Base-by-base conservation (phyloP, 37 sponge, comb jelly and placozoan genomes). In the Theonella swinhoei region DNA sequence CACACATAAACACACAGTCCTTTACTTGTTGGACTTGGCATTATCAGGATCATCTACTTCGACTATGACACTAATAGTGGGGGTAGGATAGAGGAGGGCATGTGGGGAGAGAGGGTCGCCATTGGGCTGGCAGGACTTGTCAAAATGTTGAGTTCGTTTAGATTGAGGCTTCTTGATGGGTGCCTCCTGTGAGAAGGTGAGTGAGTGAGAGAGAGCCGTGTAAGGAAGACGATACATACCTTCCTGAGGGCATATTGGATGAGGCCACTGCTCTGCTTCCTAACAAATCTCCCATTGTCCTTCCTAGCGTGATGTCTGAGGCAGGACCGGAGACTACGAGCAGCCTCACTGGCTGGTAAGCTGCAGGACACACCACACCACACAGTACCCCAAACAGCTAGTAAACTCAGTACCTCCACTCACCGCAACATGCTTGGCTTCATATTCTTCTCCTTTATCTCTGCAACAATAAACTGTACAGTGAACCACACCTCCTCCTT, bases 161-260 rank as follows among this genome's bases (percentile, higher is more conserved):
- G n/a, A n/a, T n/a, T n/a, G n/a, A n/a, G n/a, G n/a, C n/a, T n/a
- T n/a, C n/a, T n/a, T n/a, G n/a, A n/a, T n/a, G n/a, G n/a, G n/a
- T n/a, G n/a, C n/a, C n/a, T n/a, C n/a, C n/a, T n/a, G n/a, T n/a
- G n/a, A n/a, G n/a, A n/a, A n/a, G n/a, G n/a, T n/a, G n/a, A n/a
- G n/a, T n/a, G n/a, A n/a, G n/a, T n/a, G n/a, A n/a, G n/a, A n/a
- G n/a, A n/a, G n/a, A n/a, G n/a, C n/a, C n/a, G n/a, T n/a, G n/a
- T n/a, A n/a, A n/a, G n/a, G n/a, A n/a, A n/a, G n/a, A n/a, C n/a
- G n/a, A n/a, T 47, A 14, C 69, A 3, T 1, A 68, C 69, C 69
- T 68, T 68, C 5, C 69, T 68, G 34, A 68, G 69, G 69, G 69
- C 69, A 28, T 68, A 68, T 1, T 28, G 9, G 34, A 68, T 68